phyloP scores from a whole-genome alignment of 2,113 vertebrate species.

The Urocynchramus pylzowi region DNA sequence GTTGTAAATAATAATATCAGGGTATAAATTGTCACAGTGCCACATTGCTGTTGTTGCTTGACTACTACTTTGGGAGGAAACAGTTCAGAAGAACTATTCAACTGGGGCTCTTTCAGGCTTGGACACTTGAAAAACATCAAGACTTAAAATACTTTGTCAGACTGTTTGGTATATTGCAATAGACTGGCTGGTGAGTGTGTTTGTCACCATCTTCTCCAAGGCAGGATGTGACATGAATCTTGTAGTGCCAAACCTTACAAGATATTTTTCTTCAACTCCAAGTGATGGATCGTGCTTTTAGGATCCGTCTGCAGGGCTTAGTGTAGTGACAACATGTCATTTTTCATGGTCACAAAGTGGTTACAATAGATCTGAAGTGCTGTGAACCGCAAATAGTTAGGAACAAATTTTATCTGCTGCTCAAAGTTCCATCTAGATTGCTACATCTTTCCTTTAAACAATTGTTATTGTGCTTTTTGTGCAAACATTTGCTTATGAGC shows the following conservation, averaged over 20 bases:
- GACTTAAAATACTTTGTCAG: background rate
- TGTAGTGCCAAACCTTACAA: background rate
- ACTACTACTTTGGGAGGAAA: background rate
- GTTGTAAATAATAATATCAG: background rate
- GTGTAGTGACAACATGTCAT: background rate
- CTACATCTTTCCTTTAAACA: slow-evolving; percentile 47
- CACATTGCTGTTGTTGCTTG: background rate
- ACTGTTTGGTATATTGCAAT: background rate
- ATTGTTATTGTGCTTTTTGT: slow-evolving; percentile 51
- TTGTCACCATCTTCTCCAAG: background rate
- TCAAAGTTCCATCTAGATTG: slow-evolving; percentile 39
- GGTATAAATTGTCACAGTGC: background rate
- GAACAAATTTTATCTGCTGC: slow-evolving; percentile 36
- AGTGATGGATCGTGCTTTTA: background rate
- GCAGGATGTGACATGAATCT: background rate
- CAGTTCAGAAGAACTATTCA: background rate
- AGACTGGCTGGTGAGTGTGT: background rate
- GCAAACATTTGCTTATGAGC: slow-evolving; percentile 55
- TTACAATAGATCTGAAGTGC: slow-evolving; percentile 40
- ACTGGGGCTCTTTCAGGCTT: background rate
- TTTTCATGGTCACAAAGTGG: slow-evolving; percentile 23
- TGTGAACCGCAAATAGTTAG: background rate
- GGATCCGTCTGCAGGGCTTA: background rate
- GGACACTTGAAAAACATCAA: background rate
- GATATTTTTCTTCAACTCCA: background rate